These are phyloP conservation scores for Paratilapia polleni DNA, from an alignment of 2,113 vertebrate genomes.

Conservation along the genomic window DNA sequence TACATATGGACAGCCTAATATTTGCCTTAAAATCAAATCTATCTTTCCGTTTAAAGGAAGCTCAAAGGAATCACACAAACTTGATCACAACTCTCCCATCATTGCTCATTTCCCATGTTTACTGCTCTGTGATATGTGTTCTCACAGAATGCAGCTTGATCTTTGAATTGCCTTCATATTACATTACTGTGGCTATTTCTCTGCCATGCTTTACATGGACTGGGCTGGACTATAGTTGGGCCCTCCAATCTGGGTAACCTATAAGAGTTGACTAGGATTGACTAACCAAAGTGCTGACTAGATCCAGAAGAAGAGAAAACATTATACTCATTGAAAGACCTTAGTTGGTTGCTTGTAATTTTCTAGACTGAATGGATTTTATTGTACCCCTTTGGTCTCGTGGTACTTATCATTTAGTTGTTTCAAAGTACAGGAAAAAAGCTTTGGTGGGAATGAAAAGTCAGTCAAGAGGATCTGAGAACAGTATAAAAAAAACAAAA, in stretches of 20 bases:
- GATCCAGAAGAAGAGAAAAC: not conserved
- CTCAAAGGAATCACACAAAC: conserved; percentile 60
- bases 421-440: not conserved
- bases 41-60: conserved; percentile 56
- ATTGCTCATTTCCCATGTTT: conserved; percentile 4
- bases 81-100: conserved; percentile 6
- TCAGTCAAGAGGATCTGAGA: not conserved
- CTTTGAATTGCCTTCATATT: not conserved
- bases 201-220: not conserved
- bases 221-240: not conserved
- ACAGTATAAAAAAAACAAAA: not conserved
- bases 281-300: not conserved
- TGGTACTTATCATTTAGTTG: not conserved
- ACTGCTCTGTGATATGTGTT: conserved; percentile 13
- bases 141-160: not conserved
- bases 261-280: not conserved
- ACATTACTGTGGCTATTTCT: not conserved
- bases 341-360: not conserved
- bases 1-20: conserved; percentile 40
- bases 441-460: not conserved
- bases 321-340: not conserved
- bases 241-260: not conserved
- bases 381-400: too few relatives aligned
- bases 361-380: too few relatives aligned
- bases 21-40: conserved; percentile 52